Base-by-base conservation (phyloP, 2,797 vertebrate genomes). In the Acanthurus tractus region DNA sequence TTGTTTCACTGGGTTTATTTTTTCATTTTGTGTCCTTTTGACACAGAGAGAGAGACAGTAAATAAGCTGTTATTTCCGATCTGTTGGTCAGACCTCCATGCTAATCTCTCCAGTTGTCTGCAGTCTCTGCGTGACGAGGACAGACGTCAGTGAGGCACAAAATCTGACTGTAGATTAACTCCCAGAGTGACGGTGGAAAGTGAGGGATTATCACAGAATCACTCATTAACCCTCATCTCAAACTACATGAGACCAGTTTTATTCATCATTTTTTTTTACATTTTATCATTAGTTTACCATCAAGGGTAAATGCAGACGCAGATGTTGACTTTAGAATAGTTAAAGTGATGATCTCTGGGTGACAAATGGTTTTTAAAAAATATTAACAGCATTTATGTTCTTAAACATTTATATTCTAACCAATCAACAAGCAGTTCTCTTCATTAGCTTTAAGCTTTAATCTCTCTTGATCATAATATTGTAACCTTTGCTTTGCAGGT, bases 221-320 rank as follows among this genome's bases (percentile, higher is more conserved):
- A 34, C 54, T 49, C 44, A 38, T 69, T 49, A 57, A 68, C 40
- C 64, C 29, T 56, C 17, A 12, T 9, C 10, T 40, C 38, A 40
- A 40, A 12, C 38, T 40, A 40, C 38, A 9, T 11, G 11, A 40
- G 38, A 40, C 38, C 38, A 9, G 38, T 40, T 40, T 40, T 40
- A 40, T 40, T 40, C 38, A 40, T 40, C 3, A 6, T 34, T 12
- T 9, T 38, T n/a, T 40, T 40, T 40, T 12, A 40, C 38, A 12
- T 40, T 40, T 40, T 40, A 40, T 40, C 11, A 40, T 12, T 40
- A 2, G 38, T 40, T 9, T 40, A 12, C 38, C 38, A 12, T 40
- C 11, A 40, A 40, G 38, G 38, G 38, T 9, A 40, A 40, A 12
- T 40, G 38, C 38, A 40, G 11, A 40, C 8, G 38, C 38, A 40